Base-by-base conservation (phyloP, 2,797 vertebrate genomes). In the Pelodytes ibericus region DNA sequence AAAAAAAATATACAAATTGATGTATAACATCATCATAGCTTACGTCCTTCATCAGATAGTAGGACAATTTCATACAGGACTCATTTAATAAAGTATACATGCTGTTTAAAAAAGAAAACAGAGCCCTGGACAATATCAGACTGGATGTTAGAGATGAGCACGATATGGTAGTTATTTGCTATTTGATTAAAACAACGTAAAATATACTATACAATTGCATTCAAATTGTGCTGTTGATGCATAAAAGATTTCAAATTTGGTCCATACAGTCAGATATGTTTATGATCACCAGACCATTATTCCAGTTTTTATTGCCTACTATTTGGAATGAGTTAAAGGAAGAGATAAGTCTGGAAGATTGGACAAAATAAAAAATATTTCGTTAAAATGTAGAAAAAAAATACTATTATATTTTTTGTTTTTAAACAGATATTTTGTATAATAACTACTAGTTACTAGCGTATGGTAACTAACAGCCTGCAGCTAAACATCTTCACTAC, bases 21-120 rank as follows among this genome's bases (percentile, higher is more conserved):
- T 96, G 94, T 95, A 95, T 93, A 93, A 95, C 94, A 96, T 94
- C 94, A 95, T 84, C 89, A 88, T 89, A 88, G 89, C 89, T 90
- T 82, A 88, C 41, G 89, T 92, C 91, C 90, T 87, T 91, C 89
- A 87, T 88, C 83, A 88, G 80, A 86, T 86, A 89, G 89, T 86
- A 93, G 90, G 90, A 91, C 88, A 87, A 76, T 89, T 90, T 91
- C 15, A 82, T 90, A 88, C 88, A 91, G 86, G 88, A 86, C 87
- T 87, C 63, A 24, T 89, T 86, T 80, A 88, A 86, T 88, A 84
- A 83, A 88, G 81, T 84, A 44, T 44, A 44, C 15, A 2, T 15
- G 84, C 82, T 81, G 86, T 88, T 83, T 80, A 83, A 85, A 79
- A n/a, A 83, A 75, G 83, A 82, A 89, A 86, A 80, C 83, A 80